Base-by-base conservation (phyloP, 1,140 invertebrate genomes). In the Harpegnathos saltator region DNA sequence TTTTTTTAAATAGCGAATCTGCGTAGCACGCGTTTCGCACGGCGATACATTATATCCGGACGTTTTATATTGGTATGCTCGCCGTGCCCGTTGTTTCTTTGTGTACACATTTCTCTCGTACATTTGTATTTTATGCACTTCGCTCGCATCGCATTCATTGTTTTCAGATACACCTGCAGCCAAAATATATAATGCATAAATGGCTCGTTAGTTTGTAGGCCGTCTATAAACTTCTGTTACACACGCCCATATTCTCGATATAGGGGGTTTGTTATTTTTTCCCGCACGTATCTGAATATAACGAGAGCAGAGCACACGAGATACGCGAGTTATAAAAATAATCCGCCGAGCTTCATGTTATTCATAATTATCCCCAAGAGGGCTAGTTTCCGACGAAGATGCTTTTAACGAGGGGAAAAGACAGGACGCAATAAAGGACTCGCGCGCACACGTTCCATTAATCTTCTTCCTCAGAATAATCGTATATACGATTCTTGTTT, bases 161-260 rank as follows among this genome's bases (percentile, higher is more conserved):
- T 80, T 80, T 80, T 80, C 75, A 48, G 65, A 80, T 80, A 71
- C 75, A 71, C 75, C 75, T 71, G 75, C 52, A 80, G 33, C 52
- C 38, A 15, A 58, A 80, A 80, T 52, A 68, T 69, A 69, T 58
- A 58, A 3, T 19, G 75, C 38, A 22, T 58, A 71, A 78, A 80
- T 80, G 54, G 65, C 9, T 80, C 24, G 75, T 71, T 80, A 80
- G 75, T 19, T 58, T 22, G 19, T 71, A 71, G 44, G 56, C 4
- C 26, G 44, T 48, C 26, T 54, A 48, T 59, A 48, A 80, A 78
- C 33, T 63, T 75, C 9, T 44, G 7, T 58, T 56, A 33, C 17
- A 33, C 17, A 38, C 22, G 5, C 12, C 15, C 26, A 24, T 44
- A 17, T 38, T n/a, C 4, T 22, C 14, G 9, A 59, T 22, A 24